These are phyloP conservation scores for Agrotis segetum DNA, from an alignment of 2,888 invertebrate genomes.

Conservation along the genomic window DNA sequence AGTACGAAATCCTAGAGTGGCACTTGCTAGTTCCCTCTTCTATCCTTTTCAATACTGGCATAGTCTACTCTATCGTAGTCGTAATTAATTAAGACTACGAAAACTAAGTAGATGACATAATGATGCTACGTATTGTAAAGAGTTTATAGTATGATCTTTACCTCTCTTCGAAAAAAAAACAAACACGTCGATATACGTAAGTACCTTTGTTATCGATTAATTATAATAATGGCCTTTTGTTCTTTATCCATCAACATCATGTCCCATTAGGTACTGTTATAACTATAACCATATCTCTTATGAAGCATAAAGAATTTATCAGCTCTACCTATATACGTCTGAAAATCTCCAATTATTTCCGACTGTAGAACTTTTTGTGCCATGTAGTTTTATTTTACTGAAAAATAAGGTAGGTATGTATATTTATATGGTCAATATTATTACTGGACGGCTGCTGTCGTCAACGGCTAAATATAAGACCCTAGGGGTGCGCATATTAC, in stretches of 20 bases:
- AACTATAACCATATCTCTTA: too few species aligned
- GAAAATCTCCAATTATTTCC: neutral
- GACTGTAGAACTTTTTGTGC: neutral
- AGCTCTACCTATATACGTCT: neutral
- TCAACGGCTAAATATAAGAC: constrained; percentile 1
- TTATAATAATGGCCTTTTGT: too few species aligned
- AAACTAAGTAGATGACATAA: too few species aligned
- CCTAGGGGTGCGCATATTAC: constrained; percentile 4
- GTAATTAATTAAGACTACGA: too few species aligned
- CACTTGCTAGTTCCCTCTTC: constrained; percentile 3
- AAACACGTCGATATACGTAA: too few species aligned
- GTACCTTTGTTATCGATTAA: too few species aligned
- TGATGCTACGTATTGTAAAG: neutral
- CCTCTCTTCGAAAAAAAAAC: too few species aligned
- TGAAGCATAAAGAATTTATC: too few species aligned
- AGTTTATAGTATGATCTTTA: too few species aligned
- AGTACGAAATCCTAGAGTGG: constrained; percentile 2
- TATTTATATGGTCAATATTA: neutral
- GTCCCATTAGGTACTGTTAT: too few species aligned
- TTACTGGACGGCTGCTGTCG: neutral
- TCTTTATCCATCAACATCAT: too few species aligned
- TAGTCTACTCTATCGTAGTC: neutral
- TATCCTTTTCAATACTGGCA: constrained; percentile 6
- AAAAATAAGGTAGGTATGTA: neutral
- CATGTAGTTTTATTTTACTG: neutral